These are phyloP conservation scores for Rhagium mordax DNA, from an alignment of 2,888 invertebrate genomes.

Conservation along the genomic window DNA sequence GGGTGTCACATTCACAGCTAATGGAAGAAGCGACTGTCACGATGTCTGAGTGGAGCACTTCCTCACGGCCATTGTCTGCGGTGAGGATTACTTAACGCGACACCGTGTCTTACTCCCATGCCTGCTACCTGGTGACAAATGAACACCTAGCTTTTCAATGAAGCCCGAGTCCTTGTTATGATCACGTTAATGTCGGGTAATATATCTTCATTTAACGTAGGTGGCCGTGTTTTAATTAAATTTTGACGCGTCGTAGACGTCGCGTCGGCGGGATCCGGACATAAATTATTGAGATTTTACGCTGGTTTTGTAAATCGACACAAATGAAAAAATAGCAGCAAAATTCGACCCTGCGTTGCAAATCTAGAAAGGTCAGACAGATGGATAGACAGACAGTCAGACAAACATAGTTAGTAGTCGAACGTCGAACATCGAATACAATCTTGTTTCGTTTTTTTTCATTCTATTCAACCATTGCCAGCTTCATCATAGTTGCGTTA, in stretches of 20 bases:
- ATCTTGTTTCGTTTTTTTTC: no score
- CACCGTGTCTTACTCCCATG: conserved; percentile 58
- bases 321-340: no score
- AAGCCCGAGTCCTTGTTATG: conserved; percentile 32
- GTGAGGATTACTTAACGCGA: conserved; percentile 60
- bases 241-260: not conserved
- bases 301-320: no score
- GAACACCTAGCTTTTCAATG: conserved; percentile 67
- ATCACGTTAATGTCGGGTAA: conserved; percentile 1
- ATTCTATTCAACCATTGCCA: no score
- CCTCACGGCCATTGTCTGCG: conserved; percentile 65
- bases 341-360: no score
- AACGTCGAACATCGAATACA: no score
- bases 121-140: conserved; percentile 63
- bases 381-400: no score
- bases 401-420: no score
- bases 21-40: conserved; percentile 64
- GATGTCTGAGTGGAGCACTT: conserved; percentile 65
- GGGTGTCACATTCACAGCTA: conserved; percentile 62
- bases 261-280: no score
- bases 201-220: conserved; percentile 27
- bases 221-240: conserved; percentile 22
- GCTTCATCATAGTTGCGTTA: no score
- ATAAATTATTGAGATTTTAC: no score
- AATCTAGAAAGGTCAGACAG: no score